These are phyloP conservation scores for Camponotus pennsylvanicus DNA, from an alignment of 1,140 invertebrate genomes.

Conservation along the genomic window DNA sequence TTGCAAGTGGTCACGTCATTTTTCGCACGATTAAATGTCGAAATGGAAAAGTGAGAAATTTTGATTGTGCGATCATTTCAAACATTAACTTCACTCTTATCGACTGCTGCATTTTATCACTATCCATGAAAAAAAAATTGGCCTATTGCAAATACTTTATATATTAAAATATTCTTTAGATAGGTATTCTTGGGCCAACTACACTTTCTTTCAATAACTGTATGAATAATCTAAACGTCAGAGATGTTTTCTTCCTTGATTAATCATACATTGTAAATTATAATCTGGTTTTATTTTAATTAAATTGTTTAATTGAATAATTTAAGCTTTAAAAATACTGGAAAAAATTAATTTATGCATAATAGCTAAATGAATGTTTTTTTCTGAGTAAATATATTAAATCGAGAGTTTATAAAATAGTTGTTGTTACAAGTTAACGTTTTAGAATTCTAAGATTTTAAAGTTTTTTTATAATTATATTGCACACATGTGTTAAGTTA, in stretches of 20 bases:
- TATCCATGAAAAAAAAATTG: constrained; percentile 47
- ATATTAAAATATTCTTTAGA: constrained; percentile 38
- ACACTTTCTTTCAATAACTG: constrained; percentile 24
- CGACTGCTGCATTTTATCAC: constrained; percentile 43
- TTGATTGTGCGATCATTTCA: constrained; percentile 53
- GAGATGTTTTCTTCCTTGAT: not conserved
- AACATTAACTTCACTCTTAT: constrained; percentile 66
- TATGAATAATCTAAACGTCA: constrained; percentile 9
- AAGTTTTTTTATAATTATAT: constrained; percentile 8
- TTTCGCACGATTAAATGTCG: constrained; percentile 21
- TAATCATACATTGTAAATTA: constrained; percentile 14
- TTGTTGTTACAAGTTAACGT: constrained; percentile 37
- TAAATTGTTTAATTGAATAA: constrained; percentile 34
- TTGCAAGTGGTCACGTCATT: constrained; percentile 55
- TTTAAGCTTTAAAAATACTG: constrained; percentile 43
- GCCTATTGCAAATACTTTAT: constrained; percentile 65
- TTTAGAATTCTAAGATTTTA: constrained; percentile 29
- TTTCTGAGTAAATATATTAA: constrained; percentile 38
- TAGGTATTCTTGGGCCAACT: constrained; percentile 12
- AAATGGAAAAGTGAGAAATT: constrained; percentile 46
- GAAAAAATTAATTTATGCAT: not conserved
- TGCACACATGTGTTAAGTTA: constrained; percentile 28
- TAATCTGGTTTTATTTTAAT: constrained; percentile 14
- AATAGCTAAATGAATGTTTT: constrained; percentile 41
- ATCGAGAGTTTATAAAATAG: constrained; percentile 41